phyloP scores from a whole-genome alignment of 2,797 vertebrate species.

The Poeciliopsis presidionis region DNA sequence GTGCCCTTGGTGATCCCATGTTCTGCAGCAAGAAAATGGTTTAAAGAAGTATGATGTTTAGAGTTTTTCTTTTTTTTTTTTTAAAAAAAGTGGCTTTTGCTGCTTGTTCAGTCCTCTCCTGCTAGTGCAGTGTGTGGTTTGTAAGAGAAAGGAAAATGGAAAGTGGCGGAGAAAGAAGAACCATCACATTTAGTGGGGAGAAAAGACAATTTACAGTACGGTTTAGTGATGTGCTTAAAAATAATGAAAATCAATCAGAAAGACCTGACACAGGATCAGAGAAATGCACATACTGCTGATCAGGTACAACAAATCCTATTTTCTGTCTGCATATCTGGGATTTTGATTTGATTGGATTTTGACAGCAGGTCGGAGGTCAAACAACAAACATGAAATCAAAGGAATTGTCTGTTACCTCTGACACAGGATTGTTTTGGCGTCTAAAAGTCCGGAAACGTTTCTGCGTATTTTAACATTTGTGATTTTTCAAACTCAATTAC shows the following conservation, averaged over 20 bases:
- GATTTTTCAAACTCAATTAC: not conserved
- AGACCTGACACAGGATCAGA: not conserved
- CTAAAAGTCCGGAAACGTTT: too few species aligned
- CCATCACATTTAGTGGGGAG: not conserved
- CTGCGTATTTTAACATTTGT: not conserved
- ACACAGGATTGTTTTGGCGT: too few species aligned
- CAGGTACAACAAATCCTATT: not conserved
- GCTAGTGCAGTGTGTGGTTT: not conserved
- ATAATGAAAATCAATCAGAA: not conserved
- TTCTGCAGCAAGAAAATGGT: not conserved
- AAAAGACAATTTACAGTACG: not conserved
- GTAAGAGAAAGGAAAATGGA: not conserved
- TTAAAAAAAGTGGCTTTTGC: not conserved
- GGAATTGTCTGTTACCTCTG: too few species aligned
- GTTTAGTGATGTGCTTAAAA: not conserved
- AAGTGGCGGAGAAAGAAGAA: not conserved
- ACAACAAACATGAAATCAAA: too few species aligned
- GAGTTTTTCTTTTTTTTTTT: not conserved
- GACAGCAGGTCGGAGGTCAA: too few species aligned
- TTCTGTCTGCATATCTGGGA: not conserved
- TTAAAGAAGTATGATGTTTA: not conserved
- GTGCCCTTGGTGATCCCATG: not conserved
- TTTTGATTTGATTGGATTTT: too few species aligned
- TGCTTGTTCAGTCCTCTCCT: not conserved
- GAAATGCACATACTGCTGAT: not conserved